Percentiles rank a stretch among this genome's conserved stretches.
phyloP scores from a whole-genome alignment of 1,140 invertebrate genomes.

The Amyelois transitella region DNA sequence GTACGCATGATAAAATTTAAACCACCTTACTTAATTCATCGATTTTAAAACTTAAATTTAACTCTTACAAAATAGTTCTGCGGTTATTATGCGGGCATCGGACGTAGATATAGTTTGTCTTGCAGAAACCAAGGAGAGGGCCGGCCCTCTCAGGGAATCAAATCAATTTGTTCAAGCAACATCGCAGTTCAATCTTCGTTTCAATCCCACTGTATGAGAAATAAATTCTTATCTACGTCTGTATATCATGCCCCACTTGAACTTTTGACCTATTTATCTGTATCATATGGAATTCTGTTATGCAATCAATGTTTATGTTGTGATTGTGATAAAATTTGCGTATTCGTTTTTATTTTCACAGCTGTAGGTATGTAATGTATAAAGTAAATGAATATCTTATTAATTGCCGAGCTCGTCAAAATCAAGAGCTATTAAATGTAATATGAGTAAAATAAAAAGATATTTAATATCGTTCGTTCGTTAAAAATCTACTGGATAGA shows the following conservation, averaged over 20 bases:
- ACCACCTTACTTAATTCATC: too few species aligned
- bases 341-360: background rate
- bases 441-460: too few species aligned
- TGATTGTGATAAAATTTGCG: slow-evolving; percentile 3
- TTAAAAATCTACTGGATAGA: too few species aligned
- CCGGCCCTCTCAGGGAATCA: slow-evolving; percentile 36
- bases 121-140: background rate
- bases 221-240: slow-evolving; percentile 5
- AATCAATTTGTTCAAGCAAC: slow-evolving; percentile 62
- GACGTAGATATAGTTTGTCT: too few species aligned
- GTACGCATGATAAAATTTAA: too few species aligned
- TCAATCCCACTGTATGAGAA: slow-evolving; percentile 17
- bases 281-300: background rate
- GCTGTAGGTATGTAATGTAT: background rate
- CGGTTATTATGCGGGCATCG: too few species aligned
- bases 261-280: slow-evolving; percentile 23
- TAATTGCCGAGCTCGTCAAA: too few species aligned
- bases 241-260: slow-evolving; percentile 8
- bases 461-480: too few species aligned
- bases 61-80: too few species aligned
- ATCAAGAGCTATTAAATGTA: too few species aligned
- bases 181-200: slow-evolving; percentile 38
- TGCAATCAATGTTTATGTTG: too few species aligned
- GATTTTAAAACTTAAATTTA: too few species aligned
- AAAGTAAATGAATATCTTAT: background rate